phyloP scores from a whole-genome alignment of 1,140 invertebrate species.

The Stenopsyche tienmushanensis region DNA sequence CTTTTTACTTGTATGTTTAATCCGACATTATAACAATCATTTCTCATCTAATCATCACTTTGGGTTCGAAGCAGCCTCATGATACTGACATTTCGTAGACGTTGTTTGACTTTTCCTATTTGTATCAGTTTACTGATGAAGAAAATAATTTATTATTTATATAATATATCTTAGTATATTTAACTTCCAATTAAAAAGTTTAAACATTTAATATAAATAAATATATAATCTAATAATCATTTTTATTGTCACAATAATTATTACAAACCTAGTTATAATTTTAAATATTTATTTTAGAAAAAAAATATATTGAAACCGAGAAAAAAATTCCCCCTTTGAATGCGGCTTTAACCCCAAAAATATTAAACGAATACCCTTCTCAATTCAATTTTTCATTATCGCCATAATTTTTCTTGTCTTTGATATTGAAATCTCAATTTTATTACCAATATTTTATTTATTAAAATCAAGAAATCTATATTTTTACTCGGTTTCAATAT shows the following conservation, averaged over 20 bases:
- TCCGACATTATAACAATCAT: constrained; percentile 56
- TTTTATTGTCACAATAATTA: constrained; percentile 47
- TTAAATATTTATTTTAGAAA: constrained; percentile 54
- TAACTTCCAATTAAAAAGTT: constrained; percentile 68
- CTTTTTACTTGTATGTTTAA: constrained; percentile 60
- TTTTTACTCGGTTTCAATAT: constrained; percentile 49
- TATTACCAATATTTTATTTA: constrained; percentile 55
- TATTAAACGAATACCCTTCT: constrained; percentile 57
- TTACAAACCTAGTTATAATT: constrained; percentile 53
- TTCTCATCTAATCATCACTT: constrained; percentile 63
- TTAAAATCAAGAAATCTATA: constrained; percentile 47
- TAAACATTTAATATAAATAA: constrained; percentile 56
- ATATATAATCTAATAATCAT: constrained; percentile 47
- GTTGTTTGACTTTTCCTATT: constrained; percentile 71
- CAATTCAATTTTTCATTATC: constrained; percentile 63
- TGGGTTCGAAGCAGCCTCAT: constrained; percentile 68
- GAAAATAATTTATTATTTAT: constrained; percentile 58
- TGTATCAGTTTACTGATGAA: constrained; percentile 68
- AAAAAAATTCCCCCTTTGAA: constrained; percentile 63
- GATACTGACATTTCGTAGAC: constrained; percentile 78
- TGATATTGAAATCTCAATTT: constrained; percentile 63
- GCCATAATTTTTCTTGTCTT: constrained; percentile 67
- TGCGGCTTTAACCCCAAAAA: constrained; percentile 63
- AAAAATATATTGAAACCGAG: constrained; percentile 57
- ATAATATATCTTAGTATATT: constrained; percentile 67